Percentiles rank a stretch among this genome's conserved stretches.
Conservation (phyloP, 2,888 invertebrate species). For the Sthenelais limicola region DNA sequence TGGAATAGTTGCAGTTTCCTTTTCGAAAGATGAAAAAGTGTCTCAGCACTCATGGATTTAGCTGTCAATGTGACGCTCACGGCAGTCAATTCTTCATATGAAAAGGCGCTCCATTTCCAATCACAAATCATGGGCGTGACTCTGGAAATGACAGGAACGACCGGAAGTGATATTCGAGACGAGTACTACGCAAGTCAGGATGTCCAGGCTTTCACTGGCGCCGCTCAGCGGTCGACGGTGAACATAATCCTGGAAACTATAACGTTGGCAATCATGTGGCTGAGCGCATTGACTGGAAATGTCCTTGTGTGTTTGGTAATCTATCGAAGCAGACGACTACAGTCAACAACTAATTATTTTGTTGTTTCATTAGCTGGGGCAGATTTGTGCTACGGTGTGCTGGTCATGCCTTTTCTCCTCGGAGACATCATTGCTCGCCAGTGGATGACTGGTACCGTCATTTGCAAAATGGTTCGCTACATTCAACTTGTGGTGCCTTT, state of each 20-base stretch:
- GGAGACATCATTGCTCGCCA: constrained; percentile 51
- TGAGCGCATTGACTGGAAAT: constrained; percentile 57
- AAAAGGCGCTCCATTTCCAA: too few species aligned
- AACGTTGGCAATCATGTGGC: constrained; percentile 46
- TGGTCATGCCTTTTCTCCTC: constrained; percentile 60
- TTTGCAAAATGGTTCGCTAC: constrained; percentile 64
- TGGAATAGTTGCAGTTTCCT: too few species aligned
- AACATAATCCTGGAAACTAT: constrained; percentile 13
- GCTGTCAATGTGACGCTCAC: too few species aligned
- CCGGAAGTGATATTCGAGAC: too few species aligned
- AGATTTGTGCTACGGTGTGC: constrained; percentile 58
- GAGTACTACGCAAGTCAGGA: too few species aligned
- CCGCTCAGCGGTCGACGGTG: too few species aligned
- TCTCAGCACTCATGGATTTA: too few species aligned
- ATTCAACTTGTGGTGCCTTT: constrained; percentile 57
- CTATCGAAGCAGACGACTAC: constrained; percentile 66
- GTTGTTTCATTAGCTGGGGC: constrained; percentile 63
- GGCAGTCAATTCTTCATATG: too few species aligned
- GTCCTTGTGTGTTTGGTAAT: constrained; percentile 67
- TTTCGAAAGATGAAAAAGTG: too few species aligned
- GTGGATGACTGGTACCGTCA: constrained; percentile 58
- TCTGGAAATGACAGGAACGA: too few species aligned
- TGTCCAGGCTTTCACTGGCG: too few species aligned
- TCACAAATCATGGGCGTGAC: too few species aligned
- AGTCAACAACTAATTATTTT: constrained; percentile 71